Percentiles rank a stretch among this genome's conserved stretches.
Conservation (phyloP, 1,140 invertebrate species). For the Scaptomyza graminum region DNA sequence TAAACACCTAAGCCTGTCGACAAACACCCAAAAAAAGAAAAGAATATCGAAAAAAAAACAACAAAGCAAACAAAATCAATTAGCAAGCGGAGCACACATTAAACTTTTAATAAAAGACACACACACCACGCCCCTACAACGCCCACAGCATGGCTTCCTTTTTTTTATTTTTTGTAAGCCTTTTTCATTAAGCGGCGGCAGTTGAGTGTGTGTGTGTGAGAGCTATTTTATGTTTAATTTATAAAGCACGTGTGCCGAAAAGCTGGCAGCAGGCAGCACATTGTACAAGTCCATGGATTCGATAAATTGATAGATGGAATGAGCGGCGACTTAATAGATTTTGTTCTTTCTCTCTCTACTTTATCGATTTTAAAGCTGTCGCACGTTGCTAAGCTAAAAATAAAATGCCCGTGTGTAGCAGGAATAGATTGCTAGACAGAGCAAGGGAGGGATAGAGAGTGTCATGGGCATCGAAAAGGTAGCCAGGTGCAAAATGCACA, state of each 20-base stretch:
- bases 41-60: conserved; percentile 3
- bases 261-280: conserved; percentile 31
- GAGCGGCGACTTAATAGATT: conserved; percentile 72
- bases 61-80: conserved; percentile 58
- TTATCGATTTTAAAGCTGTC: conserved; percentile 78
- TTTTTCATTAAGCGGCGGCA: conserved; percentile 65
- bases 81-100: conserved; percentile 53
- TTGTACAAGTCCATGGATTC: conserved; percentile 18
- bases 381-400: conserved; percentile 72
- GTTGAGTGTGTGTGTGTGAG: conserved; percentile 23
- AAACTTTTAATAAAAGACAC: conserved; percentile 64
- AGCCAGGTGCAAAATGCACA: conserved; percentile 74
- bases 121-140: conserved; percentile 10
- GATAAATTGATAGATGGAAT: conserved; percentile 27
- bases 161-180: conserved; percentile 44
- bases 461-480: conserved; percentile 32
- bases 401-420: conserved; percentile 49
- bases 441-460: conserved; percentile 28
- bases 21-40: conserved; percentile 58
- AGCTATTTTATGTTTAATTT: conserved; percentile 78
- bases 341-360: conserved; percentile 18
- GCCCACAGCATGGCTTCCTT: conserved; percentile 18
- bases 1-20: conserved; percentile 91
- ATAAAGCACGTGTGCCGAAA: conserved; percentile 66
- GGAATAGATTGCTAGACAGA: conserved; percentile 29